Evolutionary conservation across 2,797 vertebrate genomes (phyloP).

Genomic region (Ctenopoma kingsleyae): DNA sequence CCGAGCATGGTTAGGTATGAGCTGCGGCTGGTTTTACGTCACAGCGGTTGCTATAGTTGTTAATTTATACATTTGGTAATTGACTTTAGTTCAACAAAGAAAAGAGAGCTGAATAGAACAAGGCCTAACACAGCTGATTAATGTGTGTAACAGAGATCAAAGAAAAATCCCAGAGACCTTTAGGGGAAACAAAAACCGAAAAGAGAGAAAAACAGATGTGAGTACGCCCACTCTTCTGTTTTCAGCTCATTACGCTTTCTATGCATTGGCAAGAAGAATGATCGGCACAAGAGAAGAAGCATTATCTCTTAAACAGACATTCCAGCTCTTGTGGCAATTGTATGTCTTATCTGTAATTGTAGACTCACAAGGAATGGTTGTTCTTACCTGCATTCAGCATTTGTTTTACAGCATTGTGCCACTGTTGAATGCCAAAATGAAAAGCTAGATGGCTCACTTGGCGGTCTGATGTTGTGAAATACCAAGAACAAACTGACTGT

Average conservation of each 20-base stretch:
- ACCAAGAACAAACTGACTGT: neutral
- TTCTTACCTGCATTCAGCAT: slow-evolving; percentile 12
- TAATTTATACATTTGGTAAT: slow-evolving; percentile 60
- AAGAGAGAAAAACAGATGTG: slow-evolving; percentile 61
- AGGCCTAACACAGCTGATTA: slow-evolving; percentile 60
- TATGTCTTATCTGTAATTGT: slow-evolving; percentile 32
- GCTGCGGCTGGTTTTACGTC: slow-evolving; percentile 10
- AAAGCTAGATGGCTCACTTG: slow-evolving; percentile 9
- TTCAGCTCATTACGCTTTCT: slow-evolving; percentile 59
- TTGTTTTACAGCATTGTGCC: slow-evolving; percentile 19
- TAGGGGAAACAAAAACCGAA: slow-evolving; percentile 45
- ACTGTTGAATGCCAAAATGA: slow-evolving; percentile 1
- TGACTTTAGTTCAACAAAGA: slow-evolving; percentile 65
- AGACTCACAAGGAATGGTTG: slow-evolving; percentile 14
- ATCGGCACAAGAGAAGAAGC: slow-evolving; percentile 35
- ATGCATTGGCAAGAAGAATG: slow-evolving; percentile 32
- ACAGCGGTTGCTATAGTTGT: slow-evolving; percentile 41
- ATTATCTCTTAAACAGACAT: slow-evolving; percentile 37
- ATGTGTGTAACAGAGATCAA: slow-evolving; percentile 64
- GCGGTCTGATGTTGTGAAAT: neutral
- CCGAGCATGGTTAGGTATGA: neutral
- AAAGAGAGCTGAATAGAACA: slow-evolving; percentile 28
- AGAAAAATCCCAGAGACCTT: slow-evolving; percentile 58
- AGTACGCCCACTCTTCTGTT: slow-evolving; percentile 61
- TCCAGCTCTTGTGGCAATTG: slow-evolving; percentile 27